Conservation (phyloP, 1,140 invertebrate species). For the Agraylea sexmaculata region DNA sequence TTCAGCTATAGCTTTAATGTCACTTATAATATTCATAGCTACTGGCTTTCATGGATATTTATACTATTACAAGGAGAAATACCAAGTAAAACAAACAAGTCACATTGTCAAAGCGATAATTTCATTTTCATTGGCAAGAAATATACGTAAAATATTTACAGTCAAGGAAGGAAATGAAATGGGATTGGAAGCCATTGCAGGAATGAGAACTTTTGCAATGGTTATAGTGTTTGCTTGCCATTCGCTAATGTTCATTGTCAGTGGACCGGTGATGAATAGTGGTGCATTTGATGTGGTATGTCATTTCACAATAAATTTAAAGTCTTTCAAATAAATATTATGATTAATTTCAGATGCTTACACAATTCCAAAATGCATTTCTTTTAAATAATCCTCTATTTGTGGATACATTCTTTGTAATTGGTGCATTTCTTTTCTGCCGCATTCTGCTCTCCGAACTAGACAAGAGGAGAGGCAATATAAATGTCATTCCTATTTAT, state of each 20-base stretch:
- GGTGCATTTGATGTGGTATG: slow-evolving; percentile 47
- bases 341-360: slow-evolving; percentile 23
- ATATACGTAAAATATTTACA: slow-evolving; percentile 46
- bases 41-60: slow-evolving; percentile 31
- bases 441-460: slow-evolving; percentile 52
- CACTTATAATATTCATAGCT: slow-evolving; percentile 26
- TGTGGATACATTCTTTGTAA: slow-evolving; percentile 58
- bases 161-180: slow-evolving; percentile 46
- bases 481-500: slow-evolving; percentile 50
- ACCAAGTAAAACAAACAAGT: background rate
- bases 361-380: slow-evolving; percentile 34
- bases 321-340: background rate
- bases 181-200: slow-evolving; percentile 50
- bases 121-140: slow-evolving; percentile 47
- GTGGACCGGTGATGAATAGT: slow-evolving; percentile 49
- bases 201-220: slow-evolving; percentile 54
- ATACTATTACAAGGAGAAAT: slow-evolving; percentile 16
- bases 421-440: slow-evolving; percentile 55
- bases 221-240: slow-evolving; percentile 51
- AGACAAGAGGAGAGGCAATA: slow-evolving; percentile 47
- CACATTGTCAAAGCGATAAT: slow-evolving; percentile 34
- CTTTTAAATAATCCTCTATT: slow-evolving; percentile 50
- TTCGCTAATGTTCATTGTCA: slow-evolving; percentile 48
- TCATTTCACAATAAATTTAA: slow-evolving; percentile 14
- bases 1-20: slow-evolving; percentile 27